A percentile compares a stretch with the other conserved stretches of the same genome.
These are phyloP conservation scores for Orussus abietinus DNA, from an alignment of 1,140 invertebrate species.

Conservation along the genomic window DNA sequence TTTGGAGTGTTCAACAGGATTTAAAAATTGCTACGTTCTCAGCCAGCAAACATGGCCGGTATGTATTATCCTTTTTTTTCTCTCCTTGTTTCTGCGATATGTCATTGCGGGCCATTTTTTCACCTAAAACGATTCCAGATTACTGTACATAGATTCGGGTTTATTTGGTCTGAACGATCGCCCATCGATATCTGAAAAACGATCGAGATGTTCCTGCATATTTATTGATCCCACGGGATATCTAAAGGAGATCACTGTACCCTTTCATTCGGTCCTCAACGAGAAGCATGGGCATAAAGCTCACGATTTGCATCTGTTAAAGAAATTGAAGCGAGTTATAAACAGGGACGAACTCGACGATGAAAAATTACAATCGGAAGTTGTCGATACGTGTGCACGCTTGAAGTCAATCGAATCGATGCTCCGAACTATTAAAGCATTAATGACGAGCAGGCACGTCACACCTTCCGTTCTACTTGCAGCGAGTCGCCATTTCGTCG, in stretches of 20 bases:
- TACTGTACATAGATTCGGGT: slow-evolving; percentile 76
- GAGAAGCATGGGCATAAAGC: slow-evolving; percentile 83
- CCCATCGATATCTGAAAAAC: slow-evolving; percentile 47
- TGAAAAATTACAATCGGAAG: slow-evolving; percentile 54
- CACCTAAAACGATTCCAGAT: no score
- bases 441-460: slow-evolving; percentile 62
- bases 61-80: no score
- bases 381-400: slow-evolving; percentile 57
- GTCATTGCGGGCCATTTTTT: no score
- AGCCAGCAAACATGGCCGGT: slow-evolving; percentile 75
- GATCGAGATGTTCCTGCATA: slow-evolving; percentile 66
- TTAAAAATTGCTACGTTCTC: slow-evolving; percentile 85
- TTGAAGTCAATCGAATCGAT: slow-evolving; percentile 72
- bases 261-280: slow-evolving; percentile 85
- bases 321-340: slow-evolving; percentile 69
- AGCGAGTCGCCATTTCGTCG: slow-evolving; percentile 53
- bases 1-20: slow-evolving; percentile 82
- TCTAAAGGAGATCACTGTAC: slow-evolving; percentile 78
- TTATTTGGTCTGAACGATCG: slow-evolving; percentile 65
- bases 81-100: no score
- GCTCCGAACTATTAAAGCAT: slow-evolving; percentile 68
- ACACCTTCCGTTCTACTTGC: slow-evolving; percentile 55
- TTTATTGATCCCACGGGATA: slow-evolving; percentile 78
- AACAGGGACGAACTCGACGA: slow-evolving; percentile 56
- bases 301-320: slow-evolving; percentile 81